A percentile compares a stretch with the other conserved stretches of the same genome.
Conservation (phyloP, 2,113 vertebrate species). For the Mesoclemmys tuberculata region DNA sequence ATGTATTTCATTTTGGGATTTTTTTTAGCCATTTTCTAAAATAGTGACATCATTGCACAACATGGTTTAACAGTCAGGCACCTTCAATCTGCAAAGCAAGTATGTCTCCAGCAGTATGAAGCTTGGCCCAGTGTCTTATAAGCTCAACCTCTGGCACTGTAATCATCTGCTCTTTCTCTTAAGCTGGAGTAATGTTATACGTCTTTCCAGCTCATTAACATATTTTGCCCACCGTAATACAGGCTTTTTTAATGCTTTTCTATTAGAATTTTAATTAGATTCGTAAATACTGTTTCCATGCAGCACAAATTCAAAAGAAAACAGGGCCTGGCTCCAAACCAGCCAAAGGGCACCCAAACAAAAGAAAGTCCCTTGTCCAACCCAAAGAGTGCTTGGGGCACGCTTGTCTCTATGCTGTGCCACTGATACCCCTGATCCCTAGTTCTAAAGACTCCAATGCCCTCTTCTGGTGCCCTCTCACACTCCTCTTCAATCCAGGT, state of each 20-base stretch:
- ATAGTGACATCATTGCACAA: slow-evolving; percentile 21
- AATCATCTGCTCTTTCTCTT: background rate
- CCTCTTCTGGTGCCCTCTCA: background rate
- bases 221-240: background rate
- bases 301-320: slow-evolving; percentile 28
- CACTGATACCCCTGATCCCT: background rate
- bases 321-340: background rate
- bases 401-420: background rate
- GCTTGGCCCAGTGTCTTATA: slow-evolving; percentile 7
- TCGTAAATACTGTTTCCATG: slow-evolving; percentile 38
- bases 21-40: slow-evolving; percentile 24
- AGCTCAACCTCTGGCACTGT: slow-evolving; percentile 3
- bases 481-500: background rate
- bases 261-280: slow-evolving; percentile 31
- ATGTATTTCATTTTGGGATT: background rate
- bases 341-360: background rate
- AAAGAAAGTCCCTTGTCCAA: background rate
- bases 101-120: slow-evolving; percentile 1
- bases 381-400: background rate
- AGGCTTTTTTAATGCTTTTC: background rate
- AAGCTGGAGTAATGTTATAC: background rate
- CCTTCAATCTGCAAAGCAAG: slow-evolving; percentile 49
- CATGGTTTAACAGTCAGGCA: slow-evolving; percentile 41
- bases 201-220: slow-evolving; percentile 14
- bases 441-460: background rate